Evolutionary conservation across 92 coral and sea anemone species (phyloP).

Genomic region (Phenganax stokvisi): DNA sequence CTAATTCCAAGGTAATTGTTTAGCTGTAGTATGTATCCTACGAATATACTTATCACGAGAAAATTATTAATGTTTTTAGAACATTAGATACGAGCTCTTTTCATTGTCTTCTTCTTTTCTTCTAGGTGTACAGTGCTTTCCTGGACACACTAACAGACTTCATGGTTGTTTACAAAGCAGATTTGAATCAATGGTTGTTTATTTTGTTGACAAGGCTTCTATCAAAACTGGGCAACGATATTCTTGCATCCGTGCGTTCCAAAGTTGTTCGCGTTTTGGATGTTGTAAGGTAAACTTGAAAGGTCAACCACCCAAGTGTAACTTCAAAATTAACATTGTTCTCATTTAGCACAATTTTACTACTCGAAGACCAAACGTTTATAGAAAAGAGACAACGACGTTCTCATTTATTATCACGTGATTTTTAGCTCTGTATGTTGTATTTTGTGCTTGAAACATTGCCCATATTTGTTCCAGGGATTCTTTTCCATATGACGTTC

Average conservation of each 20-base stretch:
- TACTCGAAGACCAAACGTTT: no score
- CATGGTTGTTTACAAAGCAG: conserved; percentile 90
- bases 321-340: neutral
- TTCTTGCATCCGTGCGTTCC: conserved; percentile 84
- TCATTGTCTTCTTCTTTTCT: neutral
- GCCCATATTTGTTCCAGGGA: conserved; percentile 52
- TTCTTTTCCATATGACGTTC: conserved; percentile 92
- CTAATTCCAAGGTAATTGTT: conserved; percentile 79
- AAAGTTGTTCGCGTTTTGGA: conserved; percentile 89
- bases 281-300: conserved; percentile 66
- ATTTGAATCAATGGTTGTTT: conserved; percentile 95
- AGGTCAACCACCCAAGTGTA: neutral
- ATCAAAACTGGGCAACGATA: conserved; percentile 82
- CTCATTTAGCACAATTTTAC: no score
- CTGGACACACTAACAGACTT: conserved; percentile 90
- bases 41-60: neutral
- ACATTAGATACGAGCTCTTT: neutral
- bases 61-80: neutral
- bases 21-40: neutral
- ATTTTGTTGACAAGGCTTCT: conserved; percentile 86
- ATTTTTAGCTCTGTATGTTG: no score
- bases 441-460: neutral
- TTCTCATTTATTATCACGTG: no score
- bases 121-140: conserved; percentile 85
- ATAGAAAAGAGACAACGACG: no score